Evolutionary conservation across 2,888 invertebrate species (phyloP), one percentile per base, ranked within the genome.

Genomic region (Microctonus aethiopoides): DNA sequence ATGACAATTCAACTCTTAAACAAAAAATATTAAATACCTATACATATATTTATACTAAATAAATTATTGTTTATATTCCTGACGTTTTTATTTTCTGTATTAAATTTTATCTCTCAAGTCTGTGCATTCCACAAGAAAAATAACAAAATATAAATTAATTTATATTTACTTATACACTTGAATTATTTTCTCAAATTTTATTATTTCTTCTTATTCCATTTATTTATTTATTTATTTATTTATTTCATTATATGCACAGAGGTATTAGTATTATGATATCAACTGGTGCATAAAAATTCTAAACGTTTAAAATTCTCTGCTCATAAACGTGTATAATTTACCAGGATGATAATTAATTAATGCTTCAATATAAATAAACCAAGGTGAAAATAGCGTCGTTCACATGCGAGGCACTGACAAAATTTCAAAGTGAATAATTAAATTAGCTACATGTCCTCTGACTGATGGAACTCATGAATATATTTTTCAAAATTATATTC

Each of bases 1-100:
- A 36, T 64, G 64, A 64, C 64, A 54, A 20, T 16, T 16, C 16
- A 46, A 46, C 29, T 29, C 29, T 29, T n/a, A n/a, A n/a, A n/a
- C n/a, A n/a, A 29, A 3, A 5, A 3, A 29, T 7, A 5, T 29
- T 29, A 5, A 29, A 5, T 29, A 29, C 29, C 4, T 29, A 29
- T 7, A 29, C 29, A 29, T 7, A 29, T 7, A 29, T 3, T 7
- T 7, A 29, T 7, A 29, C 29, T 7, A 29, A 5, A 5, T 29
- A 29, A 5, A 29, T 29, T 29, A 29, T 29, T 7, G 29, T 29
- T 29, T 29, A 29, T 29, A 29, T 29, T 29, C 7, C 7, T 29
- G 7, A 3, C 5, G 5, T 29, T 29, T 29, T 29, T 29, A 7
- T 29, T 29, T 29, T 29, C 29, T 29, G 7, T 29, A 5, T 29